Conservation (phyloP, 2,113 vertebrate genomes). For the Mungos mungo region DNA sequence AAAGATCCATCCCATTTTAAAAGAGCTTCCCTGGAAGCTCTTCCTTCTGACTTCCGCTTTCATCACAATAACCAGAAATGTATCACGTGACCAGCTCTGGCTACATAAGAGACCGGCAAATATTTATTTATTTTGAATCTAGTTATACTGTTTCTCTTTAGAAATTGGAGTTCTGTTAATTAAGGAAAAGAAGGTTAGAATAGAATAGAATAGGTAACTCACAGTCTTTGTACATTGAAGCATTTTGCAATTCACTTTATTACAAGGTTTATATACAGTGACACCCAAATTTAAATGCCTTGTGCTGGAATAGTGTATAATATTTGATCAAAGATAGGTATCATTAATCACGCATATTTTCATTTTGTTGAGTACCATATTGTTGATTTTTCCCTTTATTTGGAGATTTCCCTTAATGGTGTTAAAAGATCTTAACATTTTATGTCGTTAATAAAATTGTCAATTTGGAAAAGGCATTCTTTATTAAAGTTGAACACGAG, state of each 20-base stretch:
- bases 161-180: neutral
- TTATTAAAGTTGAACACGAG: conserved; percentile 20
- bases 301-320: neutral
- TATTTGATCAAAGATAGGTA: neutral
- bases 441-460: neutral
- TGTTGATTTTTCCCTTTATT: neutral
- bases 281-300: neutral
- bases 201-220: neutral
- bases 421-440: neutral
- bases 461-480: conserved; percentile 8
- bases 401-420: neutral
- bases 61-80: neutral
- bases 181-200: neutral
- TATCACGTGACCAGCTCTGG: neutral
- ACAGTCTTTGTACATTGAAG: neutral
- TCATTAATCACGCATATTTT: neutral
- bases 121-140: neutral
- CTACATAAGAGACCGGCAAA: neutral
- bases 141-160: neutral
- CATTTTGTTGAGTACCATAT: neutral
- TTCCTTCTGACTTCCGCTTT: neutral
- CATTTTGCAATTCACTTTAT: neutral
- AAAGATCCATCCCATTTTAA: neutral
- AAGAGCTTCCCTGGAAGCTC: neutral
- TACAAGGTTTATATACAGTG: neutral